Percentiles rank a stretch among this genome's conserved stretches.
phyloP scores from a whole-genome alignment of 2,888 invertebrate species.

The Euclidia mi region DNA sequence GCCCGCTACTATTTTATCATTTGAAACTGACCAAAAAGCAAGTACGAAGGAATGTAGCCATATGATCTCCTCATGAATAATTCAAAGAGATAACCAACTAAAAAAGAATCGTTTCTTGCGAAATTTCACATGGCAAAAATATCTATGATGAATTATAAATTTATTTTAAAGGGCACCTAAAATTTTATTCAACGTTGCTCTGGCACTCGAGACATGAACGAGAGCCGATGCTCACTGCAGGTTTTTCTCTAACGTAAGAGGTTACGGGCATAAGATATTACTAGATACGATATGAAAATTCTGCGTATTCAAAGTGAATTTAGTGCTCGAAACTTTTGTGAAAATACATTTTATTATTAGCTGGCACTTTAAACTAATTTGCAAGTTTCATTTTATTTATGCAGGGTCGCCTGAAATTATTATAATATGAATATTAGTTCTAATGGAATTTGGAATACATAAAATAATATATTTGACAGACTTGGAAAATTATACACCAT shows the following conservation, averaged over 20 bases:
- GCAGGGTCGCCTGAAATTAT: background rate
- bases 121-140: conserved; percentile 36
- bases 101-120: conserved; percentile 20
- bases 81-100: conserved; percentile 19
- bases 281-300: conserved; percentile 56
- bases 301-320: conserved; percentile 15
- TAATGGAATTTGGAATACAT: too few relatives aligned
- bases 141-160: conserved; percentile 61
- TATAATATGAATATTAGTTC: too few relatives aligned
- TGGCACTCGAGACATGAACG: conserved; percentile 76
- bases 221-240: conserved; percentile 85
- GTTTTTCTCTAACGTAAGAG: conserved; percentile 76
- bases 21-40: conserved; percentile 5
- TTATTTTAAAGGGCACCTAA: conserved; percentile 65
- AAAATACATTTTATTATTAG: conserved; percentile 1
- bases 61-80: conserved; percentile 13
- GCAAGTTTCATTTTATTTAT: too few relatives aligned
- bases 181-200: conserved; percentile 76
- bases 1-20: background rate
- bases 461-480: too few relatives aligned
- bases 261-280: conserved; percentile 47
- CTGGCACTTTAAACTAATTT: conserved; percentile 8
- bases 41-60: background rate
- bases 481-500: too few relatives aligned
- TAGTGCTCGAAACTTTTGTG: background rate